Evolutionary conservation across 2,797 vertebrate species (phyloP).

Genomic region (Takifugu rubripes): DNA sequence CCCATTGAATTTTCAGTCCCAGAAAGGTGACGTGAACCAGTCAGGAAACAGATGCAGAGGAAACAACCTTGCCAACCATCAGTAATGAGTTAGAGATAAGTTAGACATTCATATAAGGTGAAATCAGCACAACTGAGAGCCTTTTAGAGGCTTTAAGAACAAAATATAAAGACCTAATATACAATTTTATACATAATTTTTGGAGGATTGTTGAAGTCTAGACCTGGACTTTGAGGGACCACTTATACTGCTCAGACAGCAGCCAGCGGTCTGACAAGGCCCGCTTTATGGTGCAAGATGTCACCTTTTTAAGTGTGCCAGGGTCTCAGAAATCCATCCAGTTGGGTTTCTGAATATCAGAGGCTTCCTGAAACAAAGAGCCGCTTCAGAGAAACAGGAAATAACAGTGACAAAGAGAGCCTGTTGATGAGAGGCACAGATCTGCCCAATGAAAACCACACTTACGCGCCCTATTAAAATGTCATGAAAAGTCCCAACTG

Average conservation of each 20-base stretch:
- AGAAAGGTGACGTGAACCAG: too few species aligned
- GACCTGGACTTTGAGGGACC: not conserved
- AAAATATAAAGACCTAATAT: too few species aligned
- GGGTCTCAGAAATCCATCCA: slow-evolving; percentile 61
- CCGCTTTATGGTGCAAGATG: slow-evolving; percentile 54
- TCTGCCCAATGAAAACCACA: slow-evolving; percentile 52
- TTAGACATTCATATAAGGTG: too few species aligned
- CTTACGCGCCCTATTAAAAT: slow-evolving; percentile 34
- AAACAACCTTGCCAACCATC: too few species aligned
- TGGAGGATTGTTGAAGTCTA: too few species aligned
- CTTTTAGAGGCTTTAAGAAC: too few species aligned
- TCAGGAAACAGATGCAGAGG: too few species aligned
- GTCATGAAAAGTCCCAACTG: not conserved
- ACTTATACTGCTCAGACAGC: slow-evolving; percentile 6
- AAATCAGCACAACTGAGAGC: too few species aligned
- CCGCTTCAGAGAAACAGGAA: slow-evolving; percentile 68
- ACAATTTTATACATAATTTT: too few species aligned
- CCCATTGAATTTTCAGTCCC: too few species aligned
- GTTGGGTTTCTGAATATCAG: slow-evolving; percentile 65
- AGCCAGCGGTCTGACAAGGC: slow-evolving; percentile 40
- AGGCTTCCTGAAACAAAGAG: slow-evolving; percentile 64
- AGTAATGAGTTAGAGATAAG: too few species aligned
- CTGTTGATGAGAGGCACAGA: slow-evolving; percentile 61
- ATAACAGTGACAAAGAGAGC: slow-evolving; percentile 65
- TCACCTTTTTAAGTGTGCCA: slow-evolving; percentile 59